A percentile compares a stretch with the other conserved stretches of the same genome.
Evolutionary conservation across 1,140 invertebrate genomes (phyloP).

Genomic region (Belonocnema kinseyi): DNA sequence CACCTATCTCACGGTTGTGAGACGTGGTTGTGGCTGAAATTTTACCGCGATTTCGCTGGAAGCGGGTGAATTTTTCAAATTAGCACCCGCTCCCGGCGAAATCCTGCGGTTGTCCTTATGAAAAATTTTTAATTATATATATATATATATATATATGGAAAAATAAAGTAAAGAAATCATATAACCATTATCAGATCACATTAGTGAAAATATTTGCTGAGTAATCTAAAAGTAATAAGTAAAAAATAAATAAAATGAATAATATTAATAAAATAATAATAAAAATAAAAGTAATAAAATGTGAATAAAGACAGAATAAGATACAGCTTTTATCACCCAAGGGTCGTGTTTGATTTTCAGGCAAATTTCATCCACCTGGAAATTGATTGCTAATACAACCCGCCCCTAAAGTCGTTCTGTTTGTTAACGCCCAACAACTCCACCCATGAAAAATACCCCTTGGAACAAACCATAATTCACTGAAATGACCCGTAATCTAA

Average conservation of each 20-base stretch:
- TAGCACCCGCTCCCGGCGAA: no score
- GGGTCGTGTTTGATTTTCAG: neutral
- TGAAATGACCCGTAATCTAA: neutral
- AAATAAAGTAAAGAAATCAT: no score
- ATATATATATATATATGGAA: no score
- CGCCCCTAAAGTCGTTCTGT: neutral
- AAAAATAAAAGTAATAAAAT: neutral
- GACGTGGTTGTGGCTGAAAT: no score
- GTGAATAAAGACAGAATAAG: neutral
- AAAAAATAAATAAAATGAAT: neutral
- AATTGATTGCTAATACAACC: neutral
- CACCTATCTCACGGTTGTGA: no score
- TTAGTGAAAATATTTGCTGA: no score
- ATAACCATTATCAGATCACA: no score
- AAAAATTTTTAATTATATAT: no score
- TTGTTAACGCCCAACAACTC: neutral
- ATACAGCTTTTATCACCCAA: neutral
- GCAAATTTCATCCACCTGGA: neutral
- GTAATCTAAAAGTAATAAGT: neutral
- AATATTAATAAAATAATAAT: neutral
- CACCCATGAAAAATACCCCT: slow-evolving; percentile 4
- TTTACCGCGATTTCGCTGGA: no score
- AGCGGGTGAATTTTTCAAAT: no score
- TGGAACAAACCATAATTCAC: neutral
- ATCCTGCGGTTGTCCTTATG: no score